Evolutionary conservation across 2,113 vertebrate species (phyloP).

Genomic region (Elachura formosa): DNA sequence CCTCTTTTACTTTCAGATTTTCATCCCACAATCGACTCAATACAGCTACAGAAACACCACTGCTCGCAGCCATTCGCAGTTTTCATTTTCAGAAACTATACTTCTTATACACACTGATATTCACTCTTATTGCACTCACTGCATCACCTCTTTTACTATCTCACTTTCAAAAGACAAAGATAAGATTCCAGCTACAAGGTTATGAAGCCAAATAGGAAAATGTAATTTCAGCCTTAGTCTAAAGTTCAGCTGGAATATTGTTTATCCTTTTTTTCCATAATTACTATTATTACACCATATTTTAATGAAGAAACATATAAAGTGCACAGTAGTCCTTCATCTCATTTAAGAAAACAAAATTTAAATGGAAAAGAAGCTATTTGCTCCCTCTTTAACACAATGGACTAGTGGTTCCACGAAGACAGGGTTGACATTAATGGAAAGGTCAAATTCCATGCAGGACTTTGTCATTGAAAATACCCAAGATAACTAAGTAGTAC

Average conservation of each 20-base stretch:
- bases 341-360: not conserved
- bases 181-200: not conserved
- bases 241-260: not conserved
- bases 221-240: not conserved
- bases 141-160: not conserved
- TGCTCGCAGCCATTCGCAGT: not conserved
- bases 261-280: not conserved
- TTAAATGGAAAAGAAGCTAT: not conserved
- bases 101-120: not conserved
- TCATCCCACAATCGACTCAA: not conserved
- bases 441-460: not conserved
- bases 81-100: not conserved
- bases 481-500: not conserved
- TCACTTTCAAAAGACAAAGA: not conserved
- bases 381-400: not conserved
- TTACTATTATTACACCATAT: not conserved
- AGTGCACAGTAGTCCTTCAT: not conserved
- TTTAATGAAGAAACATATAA: not conserved
- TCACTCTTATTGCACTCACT: not conserved
- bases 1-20: not conserved
- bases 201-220: not conserved
- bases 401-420: not conserved
- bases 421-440: not conserved
- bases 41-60: not conserved
- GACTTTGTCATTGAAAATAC: not conserved